Percentiles rank a stretch among this genome's conserved stretches.
Evolutionary conservation across 2,797 vertebrate species (phyloP).

Genomic region (Acridotheres tristis): DNA sequence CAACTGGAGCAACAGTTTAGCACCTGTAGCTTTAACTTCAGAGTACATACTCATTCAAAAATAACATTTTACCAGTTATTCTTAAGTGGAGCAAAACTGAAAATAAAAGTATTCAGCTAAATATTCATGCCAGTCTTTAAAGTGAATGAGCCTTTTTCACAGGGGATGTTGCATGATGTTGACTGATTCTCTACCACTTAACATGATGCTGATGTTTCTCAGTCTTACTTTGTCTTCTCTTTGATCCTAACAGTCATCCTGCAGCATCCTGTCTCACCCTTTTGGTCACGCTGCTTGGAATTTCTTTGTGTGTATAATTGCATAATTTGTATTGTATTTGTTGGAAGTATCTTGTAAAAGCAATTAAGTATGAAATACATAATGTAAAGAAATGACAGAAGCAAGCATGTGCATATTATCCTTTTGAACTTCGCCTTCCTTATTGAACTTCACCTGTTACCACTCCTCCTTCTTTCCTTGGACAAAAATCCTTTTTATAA

Average conservation of each 20-base stretch:
- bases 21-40: neutral
- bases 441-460: neutral
- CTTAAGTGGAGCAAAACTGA: neutral
- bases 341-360: neutral
- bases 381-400: neutral
- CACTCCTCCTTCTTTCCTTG: neutral
- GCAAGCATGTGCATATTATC: neutral
- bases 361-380: neutral
- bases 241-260: neutral
- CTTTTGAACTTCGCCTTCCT: neutral
- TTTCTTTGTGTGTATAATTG: neutral
- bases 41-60: neutral
- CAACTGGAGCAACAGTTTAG: neutral
- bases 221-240: neutral
- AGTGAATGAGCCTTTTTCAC: neutral
- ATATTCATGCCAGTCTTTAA: neutral
- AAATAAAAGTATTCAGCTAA: neutral
- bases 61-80: neutral
- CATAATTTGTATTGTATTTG: neutral
- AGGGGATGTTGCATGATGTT: neutral
- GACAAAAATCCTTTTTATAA: neutral
- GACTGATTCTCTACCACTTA: neutral
- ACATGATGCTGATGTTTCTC: neutral
- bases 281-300: neutral
- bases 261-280: neutral